Evolutionary conservation across 1,140 invertebrate genomes (phyloP).

Genomic region (Diorhabda carinulata): DNA sequence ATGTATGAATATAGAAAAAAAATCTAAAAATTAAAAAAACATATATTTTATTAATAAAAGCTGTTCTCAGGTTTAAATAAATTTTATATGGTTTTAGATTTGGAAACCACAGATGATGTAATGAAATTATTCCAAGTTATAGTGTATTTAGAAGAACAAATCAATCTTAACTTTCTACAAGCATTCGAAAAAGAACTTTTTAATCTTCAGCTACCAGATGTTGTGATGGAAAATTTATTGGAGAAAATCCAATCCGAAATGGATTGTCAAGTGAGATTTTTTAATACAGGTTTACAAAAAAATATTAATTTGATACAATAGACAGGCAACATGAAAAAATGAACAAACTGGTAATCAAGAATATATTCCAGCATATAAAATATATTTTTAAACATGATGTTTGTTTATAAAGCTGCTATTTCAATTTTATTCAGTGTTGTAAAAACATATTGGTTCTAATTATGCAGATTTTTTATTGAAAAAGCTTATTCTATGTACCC

Average conservation of each 20-base stretch:
- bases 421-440: too few species aligned
- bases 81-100: conserved; percentile 36
- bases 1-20: background rate
- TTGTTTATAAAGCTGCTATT: too few species aligned
- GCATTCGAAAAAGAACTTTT: conserved; percentile 61
- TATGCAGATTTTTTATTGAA: too few species aligned
- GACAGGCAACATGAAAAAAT: too few species aligned
- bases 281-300: background rate
- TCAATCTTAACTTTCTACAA: conserved; percentile 55
- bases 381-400: too few species aligned
- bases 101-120: conserved; percentile 52
- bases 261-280: conserved; percentile 33
- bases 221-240: conserved; percentile 52
- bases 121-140: conserved; percentile 56
- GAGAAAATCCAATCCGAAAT: conserved; percentile 37
- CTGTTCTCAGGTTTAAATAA: background rate
- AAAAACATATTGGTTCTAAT: too few species aligned
- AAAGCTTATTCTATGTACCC: too few species aligned
- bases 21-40: background rate
- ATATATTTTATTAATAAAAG: background rate
- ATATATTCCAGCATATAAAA: too few species aligned
- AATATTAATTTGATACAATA: conserved; percentile 11
- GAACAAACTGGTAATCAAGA: too few species aligned
- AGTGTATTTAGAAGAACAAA: conserved; percentile 53
- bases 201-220: conserved; percentile 55